Evolutionary conservation across 2,888 invertebrate genomes (phyloP).

Genomic region (Tenthredo amoena): DNA sequence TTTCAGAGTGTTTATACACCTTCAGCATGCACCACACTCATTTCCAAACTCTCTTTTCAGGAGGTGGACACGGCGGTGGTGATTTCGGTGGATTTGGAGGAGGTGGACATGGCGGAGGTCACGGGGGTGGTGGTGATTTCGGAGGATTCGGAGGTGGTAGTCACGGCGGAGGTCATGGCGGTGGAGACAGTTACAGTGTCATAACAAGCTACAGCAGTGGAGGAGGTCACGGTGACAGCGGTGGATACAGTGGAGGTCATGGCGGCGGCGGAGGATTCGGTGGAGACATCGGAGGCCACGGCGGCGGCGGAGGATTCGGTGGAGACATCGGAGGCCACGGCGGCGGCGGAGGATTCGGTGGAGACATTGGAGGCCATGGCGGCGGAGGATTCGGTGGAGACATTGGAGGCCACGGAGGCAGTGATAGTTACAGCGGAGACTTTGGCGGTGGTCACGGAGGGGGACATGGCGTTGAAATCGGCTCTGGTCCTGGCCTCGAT

Average conservation of each 20-base stretch:
- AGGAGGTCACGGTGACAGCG: slow-evolving; percentile 24
- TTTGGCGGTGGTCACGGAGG: slow-evolving; percentile 55
- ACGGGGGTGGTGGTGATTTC: slow-evolving; percentile 43
- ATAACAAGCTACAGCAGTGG: slow-evolving; percentile 50
- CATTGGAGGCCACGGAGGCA: slow-evolving; percentile 52
- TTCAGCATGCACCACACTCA: neutral
- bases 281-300: slow-evolving; percentile 51
- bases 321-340: slow-evolving; percentile 54
- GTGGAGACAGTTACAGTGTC: slow-evolving; percentile 52
- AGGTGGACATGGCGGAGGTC: slow-evolving; percentile 52
- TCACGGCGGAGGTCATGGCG: slow-evolving; percentile 52
- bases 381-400: slow-evolving; percentile 55
- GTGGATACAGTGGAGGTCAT: neutral
- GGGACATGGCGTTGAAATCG: slow-evolving; percentile 43
- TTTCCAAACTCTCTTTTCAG: neutral
- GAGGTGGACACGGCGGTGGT: slow-evolving; percentile 49
- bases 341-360: slow-evolving; percentile 56
- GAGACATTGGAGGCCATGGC: slow-evolving; percentile 53
- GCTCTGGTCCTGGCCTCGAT: slow-evolving; percentile 53
- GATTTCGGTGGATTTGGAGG: slow-evolving; percentile 52
- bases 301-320: slow-evolving; percentile 55
- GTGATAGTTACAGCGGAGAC: slow-evolving; percentile 55
- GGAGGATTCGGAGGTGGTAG: slow-evolving; percentile 53
- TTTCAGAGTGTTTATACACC: neutral
- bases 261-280: slow-evolving; percentile 54